Evolutionary conservation across 2,113 vertebrate species (phyloP).

Genomic region (Psittacus erithacus): DNA sequence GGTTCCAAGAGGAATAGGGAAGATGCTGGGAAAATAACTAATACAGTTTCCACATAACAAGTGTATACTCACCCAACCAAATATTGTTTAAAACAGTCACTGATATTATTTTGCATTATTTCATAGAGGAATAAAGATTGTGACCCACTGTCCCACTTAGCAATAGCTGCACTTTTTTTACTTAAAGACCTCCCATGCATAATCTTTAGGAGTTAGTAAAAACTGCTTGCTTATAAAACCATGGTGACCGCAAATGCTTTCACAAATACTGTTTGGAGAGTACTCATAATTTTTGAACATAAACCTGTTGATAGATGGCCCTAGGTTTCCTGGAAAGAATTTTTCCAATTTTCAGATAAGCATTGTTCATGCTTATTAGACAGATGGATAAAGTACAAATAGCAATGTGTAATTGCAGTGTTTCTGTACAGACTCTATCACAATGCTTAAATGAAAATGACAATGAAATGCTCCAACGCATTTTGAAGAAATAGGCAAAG

Average conservation of each 20-base stretch:
- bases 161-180: background rate
- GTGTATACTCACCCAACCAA: background rate
- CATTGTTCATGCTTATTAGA: background rate
- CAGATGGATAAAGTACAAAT: background rate
- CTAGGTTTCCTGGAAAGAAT: background rate
- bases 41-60: background rate
- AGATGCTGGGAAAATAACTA: background rate
- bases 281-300: background rate
- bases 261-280: background rate
- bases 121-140: background rate
- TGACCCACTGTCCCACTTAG: background rate
- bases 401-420: background rate
- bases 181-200: background rate
- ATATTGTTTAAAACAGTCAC: background rate
- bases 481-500: background rate
- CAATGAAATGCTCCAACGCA: background rate
- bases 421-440: background rate
- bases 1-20: background rate
- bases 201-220: background rate
- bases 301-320: background rate
- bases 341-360: background rate
- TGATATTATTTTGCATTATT: background rate
- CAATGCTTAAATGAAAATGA: background rate
- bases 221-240: background rate
- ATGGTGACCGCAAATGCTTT: background rate